phyloP scores from a whole-genome alignment of 2,888 invertebrate genomes.

The Drosophila atripex region DNA sequence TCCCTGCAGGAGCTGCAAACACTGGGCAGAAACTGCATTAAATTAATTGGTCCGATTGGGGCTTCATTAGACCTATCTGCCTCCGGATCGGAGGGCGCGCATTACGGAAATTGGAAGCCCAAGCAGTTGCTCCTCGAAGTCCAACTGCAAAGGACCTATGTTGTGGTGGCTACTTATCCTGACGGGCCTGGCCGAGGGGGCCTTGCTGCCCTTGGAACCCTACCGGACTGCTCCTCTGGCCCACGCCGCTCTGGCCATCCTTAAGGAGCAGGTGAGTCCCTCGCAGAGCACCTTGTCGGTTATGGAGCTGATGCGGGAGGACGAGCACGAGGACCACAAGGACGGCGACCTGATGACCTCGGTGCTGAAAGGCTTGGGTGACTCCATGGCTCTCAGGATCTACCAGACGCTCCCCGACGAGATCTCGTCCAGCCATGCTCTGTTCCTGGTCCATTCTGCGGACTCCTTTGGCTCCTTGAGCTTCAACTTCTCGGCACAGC shows the following conservation, averaged over 20 bases:
- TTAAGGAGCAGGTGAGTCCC: slow-evolving; percentile 56
- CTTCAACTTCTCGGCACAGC: slow-evolving; percentile 48
- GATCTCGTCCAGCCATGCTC: slow-evolving; percentile 56
- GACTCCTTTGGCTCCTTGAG: slow-evolving; percentile 62
- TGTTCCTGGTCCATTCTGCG: slow-evolving; percentile 71
- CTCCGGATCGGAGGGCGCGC: not conserved
- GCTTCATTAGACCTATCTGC: not conserved
- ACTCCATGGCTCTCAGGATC: slow-evolving; percentile 60
- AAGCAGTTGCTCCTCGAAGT: slow-evolving; percentile 2
- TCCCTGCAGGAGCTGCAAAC: too few relatives aligned
- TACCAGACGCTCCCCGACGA: slow-evolving; percentile 46
- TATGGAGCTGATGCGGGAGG: slow-evolving; percentile 49
- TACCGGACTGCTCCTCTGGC: slow-evolving; percentile 18
- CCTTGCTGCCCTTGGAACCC: slow-evolving; percentile 3
- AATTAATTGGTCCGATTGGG: not conserved
- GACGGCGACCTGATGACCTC: slow-evolving; percentile 50
- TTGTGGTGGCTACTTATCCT: not conserved
- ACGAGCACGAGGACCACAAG: not conserved
- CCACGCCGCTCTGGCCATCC: slow-evolving; percentile 54
- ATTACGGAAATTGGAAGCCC: slow-evolving; percentile 18
- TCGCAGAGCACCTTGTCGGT: slow-evolving; percentile 62
- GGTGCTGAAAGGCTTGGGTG: slow-evolving; percentile 50
- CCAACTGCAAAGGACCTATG: not conserved
- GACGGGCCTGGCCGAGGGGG: not conserved
- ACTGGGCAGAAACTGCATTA: not conserved